Conservation (phyloP, 2,888 invertebrate species). For the Limenitis camilla region DNA sequence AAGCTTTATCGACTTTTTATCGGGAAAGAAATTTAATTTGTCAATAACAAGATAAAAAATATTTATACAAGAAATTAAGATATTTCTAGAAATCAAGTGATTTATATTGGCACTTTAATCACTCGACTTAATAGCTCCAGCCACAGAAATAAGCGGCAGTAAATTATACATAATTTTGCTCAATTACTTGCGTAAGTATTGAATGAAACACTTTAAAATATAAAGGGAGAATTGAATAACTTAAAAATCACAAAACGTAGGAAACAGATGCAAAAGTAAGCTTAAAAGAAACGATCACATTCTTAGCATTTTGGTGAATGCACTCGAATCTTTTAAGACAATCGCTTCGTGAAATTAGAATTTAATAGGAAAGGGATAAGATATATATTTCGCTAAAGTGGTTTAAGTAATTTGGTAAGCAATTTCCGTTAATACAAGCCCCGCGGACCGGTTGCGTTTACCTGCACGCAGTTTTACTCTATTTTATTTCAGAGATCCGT, state of each 20-base stretch:
- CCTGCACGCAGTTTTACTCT: conserved; percentile 46
- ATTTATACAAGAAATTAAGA: conserved; percentile 5
- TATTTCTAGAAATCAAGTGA: conserved; percentile 14
- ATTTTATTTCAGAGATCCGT: conserved; percentile 17
- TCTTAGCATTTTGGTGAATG: conserved; percentile 33
- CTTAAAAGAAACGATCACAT: conserved; percentile 6
- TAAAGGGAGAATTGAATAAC: not conserved
- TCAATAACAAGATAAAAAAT: conserved; percentile 4
- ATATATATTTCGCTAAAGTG: conserved; percentile 27
- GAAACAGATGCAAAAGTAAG: conserved; percentile 6
- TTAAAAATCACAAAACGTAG: conserved; percentile 1
- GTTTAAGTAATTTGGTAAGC: conserved; percentile 47
- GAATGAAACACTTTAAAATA: not conserved
- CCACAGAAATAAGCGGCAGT: conserved; percentile 14
- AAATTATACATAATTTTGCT: conserved; percentile 16
- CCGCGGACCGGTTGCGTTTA: conserved; percentile 49
- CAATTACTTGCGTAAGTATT: conserved; percentile 9
- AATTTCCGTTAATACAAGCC: conserved; percentile 52
- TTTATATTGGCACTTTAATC: conserved; percentile 18
- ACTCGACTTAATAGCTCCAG: conserved; percentile 6
- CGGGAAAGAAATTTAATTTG: not conserved
- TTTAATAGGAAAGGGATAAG: conserved; percentile 21
- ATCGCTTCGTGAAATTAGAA: not conserved
- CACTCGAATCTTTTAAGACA: conserved; percentile 40
- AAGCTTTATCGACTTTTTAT: not conserved